phyloP scores from a whole-genome alignment of 2,888 invertebrate species.

The Bedellia somnulentella region DNA sequence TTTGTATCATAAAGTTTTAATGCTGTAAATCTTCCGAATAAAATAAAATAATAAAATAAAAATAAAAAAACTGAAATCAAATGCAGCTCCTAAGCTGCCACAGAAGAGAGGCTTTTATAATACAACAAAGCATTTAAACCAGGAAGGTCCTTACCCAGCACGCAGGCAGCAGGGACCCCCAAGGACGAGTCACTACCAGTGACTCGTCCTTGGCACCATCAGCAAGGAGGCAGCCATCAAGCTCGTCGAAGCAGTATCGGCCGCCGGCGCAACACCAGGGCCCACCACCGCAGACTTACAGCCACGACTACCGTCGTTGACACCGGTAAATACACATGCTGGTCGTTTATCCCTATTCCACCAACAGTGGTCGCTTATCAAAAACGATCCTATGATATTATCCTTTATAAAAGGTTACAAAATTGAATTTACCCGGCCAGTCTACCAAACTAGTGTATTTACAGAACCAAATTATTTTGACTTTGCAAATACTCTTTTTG shows the following conservation, averaged over 20 bases:
- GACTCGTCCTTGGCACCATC: background rate
- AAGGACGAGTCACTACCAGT: constrained; percentile 1
- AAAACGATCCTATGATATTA: constrained; percentile 8
- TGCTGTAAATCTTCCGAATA: no score
- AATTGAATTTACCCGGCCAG: constrained; percentile 1
- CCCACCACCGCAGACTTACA: background rate
- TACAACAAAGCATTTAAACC: constrained; percentile 7
- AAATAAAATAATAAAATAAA: no score
- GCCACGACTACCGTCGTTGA: constrained; percentile 6
- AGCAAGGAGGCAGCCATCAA: constrained; percentile 1
- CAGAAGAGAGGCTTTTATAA: background rate
- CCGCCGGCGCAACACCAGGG: background rate
- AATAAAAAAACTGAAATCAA: constrained; percentile 7
- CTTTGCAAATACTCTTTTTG: constrained; percentile 1
- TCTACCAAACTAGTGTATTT: background rate
- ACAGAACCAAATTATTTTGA: background rate
- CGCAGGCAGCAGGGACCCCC: constrained; percentile 3
- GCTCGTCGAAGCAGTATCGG: background rate
- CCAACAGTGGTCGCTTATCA: constrained; percentile 9
- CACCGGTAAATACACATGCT: no score
- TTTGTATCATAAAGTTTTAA: no score
- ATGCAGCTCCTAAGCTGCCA: background rate
- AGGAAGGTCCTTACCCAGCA: constrained; percentile 6
- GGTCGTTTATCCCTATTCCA: constrained; percentile 7
- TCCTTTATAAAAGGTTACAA: constrained; percentile 8